Conservation (phyloP, 2,797 vertebrate species). For the Argya squamiceps region DNA sequence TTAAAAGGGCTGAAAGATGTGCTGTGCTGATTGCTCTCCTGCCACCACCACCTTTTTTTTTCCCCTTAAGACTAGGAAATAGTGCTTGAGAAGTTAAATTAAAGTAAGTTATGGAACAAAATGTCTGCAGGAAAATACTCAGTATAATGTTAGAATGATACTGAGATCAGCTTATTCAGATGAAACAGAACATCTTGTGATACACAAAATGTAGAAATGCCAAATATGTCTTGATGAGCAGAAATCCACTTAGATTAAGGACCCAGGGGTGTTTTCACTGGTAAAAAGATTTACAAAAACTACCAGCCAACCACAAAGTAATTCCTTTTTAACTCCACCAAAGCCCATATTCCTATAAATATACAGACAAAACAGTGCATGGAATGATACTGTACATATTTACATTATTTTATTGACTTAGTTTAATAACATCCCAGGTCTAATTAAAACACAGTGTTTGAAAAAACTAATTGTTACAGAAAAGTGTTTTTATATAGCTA, state of each 20-base stretch:
- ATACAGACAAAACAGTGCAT: conserved; percentile 11
- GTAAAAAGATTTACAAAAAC: background rate
- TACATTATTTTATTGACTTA: conserved; percentile 35
- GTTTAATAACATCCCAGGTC: conserved; percentile 79
- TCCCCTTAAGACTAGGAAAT: background rate
- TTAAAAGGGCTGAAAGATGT: background rate
- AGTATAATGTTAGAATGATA: background rate
- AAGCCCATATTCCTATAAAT: conserved; percentile 26
- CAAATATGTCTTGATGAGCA: background rate
- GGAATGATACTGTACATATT: conserved; percentile 44
- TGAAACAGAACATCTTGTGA: background rate
- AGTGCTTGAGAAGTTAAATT: background rate
- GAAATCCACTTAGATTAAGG: background rate
- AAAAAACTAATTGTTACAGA: conserved; percentile 92
- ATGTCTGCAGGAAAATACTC: background rate
- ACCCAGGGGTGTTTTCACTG: background rate
- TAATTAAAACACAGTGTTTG: conserved; percentile 91
- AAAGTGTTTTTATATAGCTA: conserved; percentile 87
- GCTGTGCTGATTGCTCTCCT: background rate
- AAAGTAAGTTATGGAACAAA: background rate
- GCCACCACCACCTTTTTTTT: background rate
- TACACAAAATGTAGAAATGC: background rate
- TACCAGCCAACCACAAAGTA: background rate
- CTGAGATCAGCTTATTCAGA: background rate
- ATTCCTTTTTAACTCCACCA: background rate